Percentiles rank a stretch among this genome's conserved stretches.
phyloP scores from a whole-genome alignment of 1,140 invertebrate genomes.

The Zaprionus camerounensis region DNA sequence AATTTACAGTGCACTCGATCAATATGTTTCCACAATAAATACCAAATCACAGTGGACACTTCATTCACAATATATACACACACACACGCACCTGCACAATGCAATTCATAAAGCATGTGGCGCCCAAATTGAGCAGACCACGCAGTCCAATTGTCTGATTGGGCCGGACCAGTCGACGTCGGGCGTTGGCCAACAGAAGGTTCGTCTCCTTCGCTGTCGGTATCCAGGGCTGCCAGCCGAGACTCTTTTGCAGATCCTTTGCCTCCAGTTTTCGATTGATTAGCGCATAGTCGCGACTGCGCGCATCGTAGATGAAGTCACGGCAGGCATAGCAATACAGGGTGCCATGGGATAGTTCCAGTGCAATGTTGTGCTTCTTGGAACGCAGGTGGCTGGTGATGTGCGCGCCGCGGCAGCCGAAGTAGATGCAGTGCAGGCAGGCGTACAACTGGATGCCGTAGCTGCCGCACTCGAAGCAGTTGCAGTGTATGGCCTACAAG shows the following conservation, averaged over 20 bases:
- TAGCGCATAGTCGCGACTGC: conserved; percentile 87
- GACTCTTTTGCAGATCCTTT: conserved; percentile 88
- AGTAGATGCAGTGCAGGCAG: conserved; percentile 96
- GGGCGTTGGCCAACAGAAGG: conserved; percentile 89
- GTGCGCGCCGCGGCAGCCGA: conserved; percentile 94
- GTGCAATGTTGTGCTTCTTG: conserved; percentile 92
- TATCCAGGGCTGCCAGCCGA: conserved; percentile 91
- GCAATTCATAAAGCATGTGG: conserved; percentile 99
- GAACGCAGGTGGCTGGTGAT: conserved; percentile 93
- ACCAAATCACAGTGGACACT: not conserved
- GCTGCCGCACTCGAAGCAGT: conserved; percentile 88
- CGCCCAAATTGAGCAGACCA: conserved; percentile 98
- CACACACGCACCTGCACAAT: conserved; percentile 91
- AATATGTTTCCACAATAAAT: not conserved
- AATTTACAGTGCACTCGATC: not conserved
- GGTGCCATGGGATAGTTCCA: conserved; percentile 95
- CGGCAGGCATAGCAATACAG: conserved; percentile 96
- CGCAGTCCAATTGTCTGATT: conserved; percentile 95
- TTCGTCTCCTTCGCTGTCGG: conserved; percentile 90
- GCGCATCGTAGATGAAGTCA: conserved; percentile 95
- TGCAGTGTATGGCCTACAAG: conserved; percentile 69
- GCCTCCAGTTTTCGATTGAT: conserved; percentile 86
- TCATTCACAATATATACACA: not conserved
- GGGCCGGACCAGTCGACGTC: conserved; percentile 91
- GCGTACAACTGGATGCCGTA: conserved; percentile 92